Evolutionary conservation across 2,888 invertebrate species (phyloP).

Genomic region (Phaonia tiefii): DNA sequence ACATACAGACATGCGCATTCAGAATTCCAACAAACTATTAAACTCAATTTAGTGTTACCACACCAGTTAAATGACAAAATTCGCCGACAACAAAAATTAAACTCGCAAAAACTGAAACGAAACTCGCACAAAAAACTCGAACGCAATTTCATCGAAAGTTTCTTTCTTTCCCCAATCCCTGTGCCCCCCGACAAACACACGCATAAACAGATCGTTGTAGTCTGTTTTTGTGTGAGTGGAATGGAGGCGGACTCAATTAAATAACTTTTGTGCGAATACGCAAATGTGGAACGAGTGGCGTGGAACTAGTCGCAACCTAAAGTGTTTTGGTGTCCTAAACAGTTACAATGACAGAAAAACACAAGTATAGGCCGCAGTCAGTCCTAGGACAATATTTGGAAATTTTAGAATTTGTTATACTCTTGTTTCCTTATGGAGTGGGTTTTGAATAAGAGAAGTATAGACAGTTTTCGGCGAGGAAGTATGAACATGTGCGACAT

Average conservation of each 20-base stretch:
- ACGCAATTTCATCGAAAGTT: constrained; percentile 47
- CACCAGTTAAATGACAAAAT: neutral
- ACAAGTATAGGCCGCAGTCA: no score
- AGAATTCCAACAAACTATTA: constrained; percentile 16
- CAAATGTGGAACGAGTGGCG: constrained; percentile 16
- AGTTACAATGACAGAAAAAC: no score
- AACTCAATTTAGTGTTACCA: constrained; percentile 46
- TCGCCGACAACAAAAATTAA: constrained; percentile 25
- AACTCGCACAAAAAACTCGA: neutral
- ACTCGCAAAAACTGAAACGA: constrained; percentile 32
- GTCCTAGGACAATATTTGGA: no score
- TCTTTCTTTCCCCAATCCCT: neutral
- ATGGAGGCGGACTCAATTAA: constrained; percentile 67
- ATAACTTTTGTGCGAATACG: constrained; percentile 65
- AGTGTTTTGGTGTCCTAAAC: no score
- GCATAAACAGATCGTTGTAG: neutral
- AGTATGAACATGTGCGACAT: no score
- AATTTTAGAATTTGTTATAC: no score
- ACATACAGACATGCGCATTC: no score
- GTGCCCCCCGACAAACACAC: neutral
- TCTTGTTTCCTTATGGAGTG: no score
- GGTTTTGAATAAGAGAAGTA: no score
- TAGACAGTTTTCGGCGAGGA: no score
- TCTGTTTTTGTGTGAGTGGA: neutral
- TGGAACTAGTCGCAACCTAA: no score